phyloP scores from a whole-genome alignment of 1,140 invertebrate species.

The Parasteatoda tepidariorum region DNA sequence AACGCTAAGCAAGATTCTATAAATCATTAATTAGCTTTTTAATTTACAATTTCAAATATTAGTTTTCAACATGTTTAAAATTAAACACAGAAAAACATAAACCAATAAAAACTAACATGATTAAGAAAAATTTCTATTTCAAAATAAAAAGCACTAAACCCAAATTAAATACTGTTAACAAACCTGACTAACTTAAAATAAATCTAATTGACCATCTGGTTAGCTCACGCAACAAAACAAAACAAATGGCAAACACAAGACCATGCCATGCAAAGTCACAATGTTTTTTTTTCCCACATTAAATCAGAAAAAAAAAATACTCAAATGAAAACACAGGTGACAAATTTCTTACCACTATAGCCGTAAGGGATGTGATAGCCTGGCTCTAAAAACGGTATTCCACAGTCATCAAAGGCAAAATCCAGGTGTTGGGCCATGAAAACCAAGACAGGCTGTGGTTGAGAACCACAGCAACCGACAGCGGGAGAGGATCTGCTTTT shows the following conservation, averaged over 20 bases:
- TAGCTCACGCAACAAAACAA: not conserved
- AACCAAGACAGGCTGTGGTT: not conserved
- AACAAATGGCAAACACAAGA: constrained; percentile 8
- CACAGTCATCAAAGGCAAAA: constrained; percentile 60
- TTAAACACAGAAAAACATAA: too few relatives aligned
- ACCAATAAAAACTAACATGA: too few relatives aligned
- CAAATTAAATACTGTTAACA: not conserved
- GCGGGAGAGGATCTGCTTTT: constrained; percentile 15
- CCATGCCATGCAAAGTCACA: not conserved
- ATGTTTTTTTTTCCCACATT: not conserved
- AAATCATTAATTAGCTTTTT: too few relatives aligned
- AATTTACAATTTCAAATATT: too few relatives aligned
- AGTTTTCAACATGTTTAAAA: too few relatives aligned
- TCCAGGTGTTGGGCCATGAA: constrained; percentile 58
- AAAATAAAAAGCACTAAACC: too few relatives aligned
- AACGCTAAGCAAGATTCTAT: too few relatives aligned
- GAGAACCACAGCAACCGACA: constrained; percentile 25
- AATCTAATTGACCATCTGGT: not conserved
- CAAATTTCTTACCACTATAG: constrained; percentile 45
- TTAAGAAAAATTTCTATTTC: too few relatives aligned
- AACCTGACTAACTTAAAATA: not conserved
- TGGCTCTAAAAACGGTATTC: constrained; percentile 58
- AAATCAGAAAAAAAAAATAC: not conserved
- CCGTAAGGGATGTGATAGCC: constrained; percentile 58
- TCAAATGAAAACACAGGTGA: not conserved